Conservation (phyloP, 2,797 vertebrate genomes). For the Crenichthys baileyi region DNA sequence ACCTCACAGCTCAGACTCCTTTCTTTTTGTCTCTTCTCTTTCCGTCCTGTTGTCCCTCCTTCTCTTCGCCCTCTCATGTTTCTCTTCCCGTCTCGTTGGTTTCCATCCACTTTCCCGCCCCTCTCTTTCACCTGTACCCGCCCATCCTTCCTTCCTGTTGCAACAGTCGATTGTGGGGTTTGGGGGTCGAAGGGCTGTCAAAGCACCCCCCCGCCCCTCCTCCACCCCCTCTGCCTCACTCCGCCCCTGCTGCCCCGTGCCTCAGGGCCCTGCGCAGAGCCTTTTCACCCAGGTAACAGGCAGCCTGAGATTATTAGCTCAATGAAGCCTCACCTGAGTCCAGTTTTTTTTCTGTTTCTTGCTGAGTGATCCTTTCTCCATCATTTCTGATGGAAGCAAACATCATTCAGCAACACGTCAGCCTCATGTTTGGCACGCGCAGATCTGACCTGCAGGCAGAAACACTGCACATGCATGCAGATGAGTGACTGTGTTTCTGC, state of each 20-base stretch:
- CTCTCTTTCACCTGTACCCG: conserved; percentile 49
- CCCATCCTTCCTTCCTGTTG: conserved; percentile 73
- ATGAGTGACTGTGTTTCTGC: not conserved
- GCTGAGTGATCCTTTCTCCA: not conserved
- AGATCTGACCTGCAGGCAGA: not conserved
- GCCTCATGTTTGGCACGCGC: not conserved
- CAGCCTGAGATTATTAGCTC: conserved; percentile 52
- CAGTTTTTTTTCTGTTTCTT: not conserved
- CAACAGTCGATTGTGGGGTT: conserved; percentile 96
- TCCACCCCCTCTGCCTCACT: conserved; percentile 91
- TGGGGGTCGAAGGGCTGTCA: conserved; percentile 95
- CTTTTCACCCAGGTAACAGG: conserved; percentile 97
- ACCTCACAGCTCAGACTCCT: conserved; percentile 81
- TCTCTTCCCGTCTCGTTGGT: conserved; percentile 52
- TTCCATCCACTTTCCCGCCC: conserved; percentile 45
- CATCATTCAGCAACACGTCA: not conserved
- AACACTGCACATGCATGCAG: not conserved
- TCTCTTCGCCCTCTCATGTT: not conserved
- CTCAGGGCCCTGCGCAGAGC: conserved; percentile 95
- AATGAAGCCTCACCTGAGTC: not conserved
- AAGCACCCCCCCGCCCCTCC: conserved; percentile 92
- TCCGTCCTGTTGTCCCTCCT: conserved; percentile 21
- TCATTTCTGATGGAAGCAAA: not conserved
- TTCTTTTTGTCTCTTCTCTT: conserved; percentile 76
- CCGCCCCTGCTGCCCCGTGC: conserved; percentile 92